phyloP scores from a whole-genome alignment of 2,888 invertebrate species.

The Callimorpha dominula region DNA sequence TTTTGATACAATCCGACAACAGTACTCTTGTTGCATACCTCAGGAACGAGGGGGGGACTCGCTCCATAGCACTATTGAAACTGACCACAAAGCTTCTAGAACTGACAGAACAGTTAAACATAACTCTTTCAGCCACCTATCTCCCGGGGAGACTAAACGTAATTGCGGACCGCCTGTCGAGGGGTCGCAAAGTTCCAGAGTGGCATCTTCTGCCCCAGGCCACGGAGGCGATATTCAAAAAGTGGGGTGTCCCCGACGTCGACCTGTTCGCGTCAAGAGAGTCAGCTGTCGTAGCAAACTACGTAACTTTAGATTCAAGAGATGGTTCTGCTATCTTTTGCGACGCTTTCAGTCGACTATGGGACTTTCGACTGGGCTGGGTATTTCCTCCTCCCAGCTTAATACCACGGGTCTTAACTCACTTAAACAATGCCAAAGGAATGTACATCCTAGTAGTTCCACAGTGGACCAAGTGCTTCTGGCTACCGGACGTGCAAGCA shows the following conservation, averaged over 20 bases:
- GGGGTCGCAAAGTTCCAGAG: slow-evolving; percentile 26
- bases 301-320: slow-evolving; percentile 6
- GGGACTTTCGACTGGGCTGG: slow-evolving; percentile 15
- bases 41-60: too few relatives aligned
- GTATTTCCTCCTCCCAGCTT: slow-evolving; percentile 13
- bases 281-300: neutral
- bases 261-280: too few relatives aligned
- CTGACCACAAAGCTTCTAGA: slow-evolving; percentile 9
- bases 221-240: slow-evolving; percentile 12
- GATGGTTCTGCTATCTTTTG: slow-evolving; percentile 13
- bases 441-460: too few relatives aligned
- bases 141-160: too few relatives aligned
- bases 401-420: slow-evolving; percentile 11
- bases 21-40: too few relatives aligned
- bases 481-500: slow-evolving; percentile 18
- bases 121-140: slow-evolving; percentile 26
- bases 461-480: slow-evolving; percentile 22
- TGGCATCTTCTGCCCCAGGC: slow-evolving; percentile 36
- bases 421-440: slow-evolving; percentile 18
- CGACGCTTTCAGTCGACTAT: slow-evolving; percentile 18
- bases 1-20: too few relatives aligned
- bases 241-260: slow-evolving; percentile 14
- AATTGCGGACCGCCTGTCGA: slow-evolving; percentile 21
- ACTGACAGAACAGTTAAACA: neutral
- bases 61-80: neutral